Conservation (phyloP, 2,797 vertebrate species). For the Sparus aurata region DNA sequence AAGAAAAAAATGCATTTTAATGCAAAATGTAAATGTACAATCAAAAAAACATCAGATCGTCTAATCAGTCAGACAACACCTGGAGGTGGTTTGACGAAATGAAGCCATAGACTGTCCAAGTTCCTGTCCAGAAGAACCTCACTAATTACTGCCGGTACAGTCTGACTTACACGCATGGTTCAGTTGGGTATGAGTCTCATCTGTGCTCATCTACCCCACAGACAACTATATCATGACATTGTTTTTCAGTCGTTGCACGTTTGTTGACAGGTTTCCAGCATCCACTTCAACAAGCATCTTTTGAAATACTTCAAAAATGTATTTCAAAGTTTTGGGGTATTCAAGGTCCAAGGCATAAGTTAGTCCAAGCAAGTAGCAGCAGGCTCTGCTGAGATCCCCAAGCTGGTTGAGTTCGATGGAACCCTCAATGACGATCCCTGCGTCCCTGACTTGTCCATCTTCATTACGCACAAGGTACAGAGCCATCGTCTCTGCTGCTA, state of each 20-base stretch:
- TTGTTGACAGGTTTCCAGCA: not conserved
- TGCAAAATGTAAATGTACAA: not conserved
- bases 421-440: slow-evolving; percentile 3
- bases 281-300: not conserved
- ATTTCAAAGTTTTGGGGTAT: not conserved
- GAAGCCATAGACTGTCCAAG: not conserved
- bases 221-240: not conserved
- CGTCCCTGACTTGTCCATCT: not conserved
- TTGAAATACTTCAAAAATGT: not conserved
- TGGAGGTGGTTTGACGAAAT: not conserved
- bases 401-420: not conserved
- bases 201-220: not conserved
- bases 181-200: not conserved
- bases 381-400: slow-evolving; percentile 12
- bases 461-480: not conserved
- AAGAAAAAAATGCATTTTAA: not conserved
- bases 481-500: not conserved
- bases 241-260: not conserved
- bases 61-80: not conserved
- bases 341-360: not conserved
- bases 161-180: not conserved
- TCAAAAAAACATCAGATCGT: not conserved
- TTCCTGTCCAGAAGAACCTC: not conserved
- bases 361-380: slow-evolving; percentile 7
- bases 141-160: not conserved